Conservation (phyloP, 2,113 vertebrate species). For the Marcusenius ussheri region DNA sequence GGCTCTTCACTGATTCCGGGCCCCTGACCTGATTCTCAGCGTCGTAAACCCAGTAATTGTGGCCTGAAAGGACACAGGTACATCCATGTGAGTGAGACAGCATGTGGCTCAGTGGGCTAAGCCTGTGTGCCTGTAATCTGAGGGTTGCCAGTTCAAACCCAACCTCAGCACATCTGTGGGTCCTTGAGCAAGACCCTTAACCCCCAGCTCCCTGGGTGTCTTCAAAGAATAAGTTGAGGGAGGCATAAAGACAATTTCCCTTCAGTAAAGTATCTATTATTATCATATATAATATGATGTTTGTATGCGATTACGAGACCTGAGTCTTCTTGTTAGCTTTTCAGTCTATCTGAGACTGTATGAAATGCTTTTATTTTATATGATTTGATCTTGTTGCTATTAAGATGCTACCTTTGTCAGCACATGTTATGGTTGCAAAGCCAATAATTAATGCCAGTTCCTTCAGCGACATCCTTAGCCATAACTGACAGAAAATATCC, state of each 20-base stretch:
- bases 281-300: not conserved
- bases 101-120: too few relatives aligned
- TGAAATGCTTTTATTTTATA: not conserved
- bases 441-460: not conserved
- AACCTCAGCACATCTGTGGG: too few relatives aligned
- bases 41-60: constrained; percentile 77
- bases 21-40: constrained; percentile 71
- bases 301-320: not conserved
- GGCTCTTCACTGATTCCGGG: constrained; percentile 58
- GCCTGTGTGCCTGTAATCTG: too few relatives aligned
- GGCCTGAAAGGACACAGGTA: constrained; percentile 48
- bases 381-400: not conserved
- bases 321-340: not conserved
- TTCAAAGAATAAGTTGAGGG: too few relatives aligned
- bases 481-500: not conserved
- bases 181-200: too few relatives aligned
- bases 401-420: not conserved
- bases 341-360: not conserved
- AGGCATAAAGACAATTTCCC: too few relatives aligned
- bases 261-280: too few relatives aligned
- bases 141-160: too few relatives aligned
- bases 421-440: not conserved
- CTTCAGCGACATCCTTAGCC: not conserved
- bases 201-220: too few relatives aligned
- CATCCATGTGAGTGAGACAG: not conserved